Percentiles rank a stretch among this genome's conserved stretches.
These are phyloP conservation scores for Willowsia nigromaculata DNA, from an alignment of 2,888 invertebrate genomes.

Conservation along the genomic window DNA sequence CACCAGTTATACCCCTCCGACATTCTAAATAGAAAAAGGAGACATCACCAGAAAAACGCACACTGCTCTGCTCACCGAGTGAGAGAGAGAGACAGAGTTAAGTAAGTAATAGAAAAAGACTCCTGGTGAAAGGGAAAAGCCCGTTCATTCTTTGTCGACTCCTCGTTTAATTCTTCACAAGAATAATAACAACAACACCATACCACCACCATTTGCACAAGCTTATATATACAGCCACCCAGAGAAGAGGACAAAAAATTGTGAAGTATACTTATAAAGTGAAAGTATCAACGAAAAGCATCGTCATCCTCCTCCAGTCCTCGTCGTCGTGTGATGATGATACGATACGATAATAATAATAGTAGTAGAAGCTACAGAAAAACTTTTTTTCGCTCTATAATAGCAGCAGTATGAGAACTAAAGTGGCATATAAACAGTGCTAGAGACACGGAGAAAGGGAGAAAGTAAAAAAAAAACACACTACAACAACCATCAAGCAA, in stretches of 20 bases:
- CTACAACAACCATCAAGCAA: conserved; percentile 32
- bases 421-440: conserved; percentile 60
- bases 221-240: neutral
- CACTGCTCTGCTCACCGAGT: neutral
- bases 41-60: neutral
- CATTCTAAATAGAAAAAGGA: neutral
- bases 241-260: neutral
- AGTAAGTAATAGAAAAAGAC: conserved; percentile 27
- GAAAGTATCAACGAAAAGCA: conserved; percentile 50
- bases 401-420: conserved; percentile 19
- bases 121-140: conserved; percentile 15
- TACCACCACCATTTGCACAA: neutral
- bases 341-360: conserved; percentile 55
- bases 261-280: conserved; percentile 35
- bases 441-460: too few relatives aligned
- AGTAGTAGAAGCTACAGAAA: neutral
- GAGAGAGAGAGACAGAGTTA: conserved; percentile 8
- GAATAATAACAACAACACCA: conserved; percentile 41
- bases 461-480: conserved; percentile 6
- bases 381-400: conserved; percentile 39
- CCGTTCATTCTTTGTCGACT: conserved; percentile 41
- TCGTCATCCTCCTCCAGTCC: neutral
- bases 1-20: neutral
- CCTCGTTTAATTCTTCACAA: conserved; percentile 43
- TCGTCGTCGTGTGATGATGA: conserved; percentile 44